phyloP scores from a whole-genome alignment of 2,888 invertebrate genomes.

The Callimorpha dominula region DNA sequence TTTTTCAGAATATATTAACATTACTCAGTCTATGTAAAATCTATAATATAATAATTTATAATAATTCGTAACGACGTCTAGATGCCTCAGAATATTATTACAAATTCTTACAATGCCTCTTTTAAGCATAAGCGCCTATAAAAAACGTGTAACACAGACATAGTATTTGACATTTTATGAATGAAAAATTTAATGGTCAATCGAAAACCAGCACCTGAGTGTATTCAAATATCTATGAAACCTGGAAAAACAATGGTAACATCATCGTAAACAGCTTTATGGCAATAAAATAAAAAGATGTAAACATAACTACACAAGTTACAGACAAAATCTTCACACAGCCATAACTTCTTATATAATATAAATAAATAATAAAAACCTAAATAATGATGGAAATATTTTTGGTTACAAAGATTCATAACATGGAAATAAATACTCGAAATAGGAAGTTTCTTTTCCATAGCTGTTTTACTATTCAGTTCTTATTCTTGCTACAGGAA shows the following conservation, averaged over 20 bases:
- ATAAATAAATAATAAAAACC: conserved; percentile 78
- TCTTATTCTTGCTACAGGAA: conserved; percentile 63
- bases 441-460: conserved; percentile 60
- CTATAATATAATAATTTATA: conserved; percentile 61
- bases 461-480: conserved; percentile 49
- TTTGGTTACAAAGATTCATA: conserved; percentile 78
- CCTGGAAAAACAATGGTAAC: conserved; percentile 34
- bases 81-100: conserved; percentile 61
- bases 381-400: conserved; percentile 72
- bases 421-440: conserved; percentile 73
- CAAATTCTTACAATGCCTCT: conserved; percentile 54
- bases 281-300: conserved; percentile 59
- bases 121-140: conserved; percentile 57
- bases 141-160: conserved; percentile 47
- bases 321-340: conserved; percentile 82
- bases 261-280: conserved; percentile 34
- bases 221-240: conserved; percentile 54
- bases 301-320: conserved; percentile 72
- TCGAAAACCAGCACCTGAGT: conserved; percentile 73
- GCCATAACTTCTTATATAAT: conserved; percentile 79
- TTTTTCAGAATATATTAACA: conserved; percentile 72
- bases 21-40: conserved; percentile 80
- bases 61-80: conserved; percentile 67
- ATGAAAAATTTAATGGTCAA: conserved; percentile 37
- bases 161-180: conserved; percentile 38